Percentiles rank a stretch among this genome's conserved stretches.
Evolutionary conservation across 2,113 vertebrate genomes (phyloP).

Genomic region (Calyptommatus sinebrachiatus): DNA sequence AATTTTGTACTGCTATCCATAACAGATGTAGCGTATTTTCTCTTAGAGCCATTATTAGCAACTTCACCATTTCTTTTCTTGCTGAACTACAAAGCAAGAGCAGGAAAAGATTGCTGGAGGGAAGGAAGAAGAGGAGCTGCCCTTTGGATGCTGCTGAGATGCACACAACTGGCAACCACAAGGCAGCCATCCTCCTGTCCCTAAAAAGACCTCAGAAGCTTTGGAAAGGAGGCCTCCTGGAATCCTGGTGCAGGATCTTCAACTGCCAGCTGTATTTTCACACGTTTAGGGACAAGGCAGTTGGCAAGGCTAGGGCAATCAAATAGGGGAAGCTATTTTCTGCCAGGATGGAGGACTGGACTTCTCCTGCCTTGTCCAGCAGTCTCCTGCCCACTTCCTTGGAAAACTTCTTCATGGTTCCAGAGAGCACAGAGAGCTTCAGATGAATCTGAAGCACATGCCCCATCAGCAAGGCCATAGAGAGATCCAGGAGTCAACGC

Average conservation of each 20-base stretch:
- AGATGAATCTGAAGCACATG: background rate
- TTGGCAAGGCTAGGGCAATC: background rate
- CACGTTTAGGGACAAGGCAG: background rate
- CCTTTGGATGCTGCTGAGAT: constrained; percentile 11
- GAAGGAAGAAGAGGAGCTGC: constrained; percentile 41
- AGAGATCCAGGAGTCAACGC: too few species aligned
- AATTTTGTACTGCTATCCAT: constrained; percentile 87
- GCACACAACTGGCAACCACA: constrained; percentile 33
- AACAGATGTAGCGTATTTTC: constrained; percentile 87
- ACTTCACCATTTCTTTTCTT: constrained; percentile 72
- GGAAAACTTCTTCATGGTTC: background rate
- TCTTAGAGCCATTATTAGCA: constrained; percentile 84
- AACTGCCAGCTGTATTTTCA: background rate
- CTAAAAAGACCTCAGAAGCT: too few species aligned
- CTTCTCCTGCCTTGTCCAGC: constrained; percentile 3
- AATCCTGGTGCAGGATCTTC: background rate
- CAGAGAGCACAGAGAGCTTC: background rate
- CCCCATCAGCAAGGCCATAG: too few species aligned
- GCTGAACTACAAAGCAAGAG: constrained; percentile 66
- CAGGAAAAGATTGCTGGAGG: constrained; percentile 57
- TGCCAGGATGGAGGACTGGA: background rate
- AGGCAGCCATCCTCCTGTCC: background rate
- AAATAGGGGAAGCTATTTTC: background rate
- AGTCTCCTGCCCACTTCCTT: too few species aligned
- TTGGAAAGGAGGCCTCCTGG: background rate